Evolutionary conservation across 2,888 invertebrate species (phyloP), one percentile per base, ranked within the genome.

Genomic region (Nesidiocoris tenuis): DNA sequence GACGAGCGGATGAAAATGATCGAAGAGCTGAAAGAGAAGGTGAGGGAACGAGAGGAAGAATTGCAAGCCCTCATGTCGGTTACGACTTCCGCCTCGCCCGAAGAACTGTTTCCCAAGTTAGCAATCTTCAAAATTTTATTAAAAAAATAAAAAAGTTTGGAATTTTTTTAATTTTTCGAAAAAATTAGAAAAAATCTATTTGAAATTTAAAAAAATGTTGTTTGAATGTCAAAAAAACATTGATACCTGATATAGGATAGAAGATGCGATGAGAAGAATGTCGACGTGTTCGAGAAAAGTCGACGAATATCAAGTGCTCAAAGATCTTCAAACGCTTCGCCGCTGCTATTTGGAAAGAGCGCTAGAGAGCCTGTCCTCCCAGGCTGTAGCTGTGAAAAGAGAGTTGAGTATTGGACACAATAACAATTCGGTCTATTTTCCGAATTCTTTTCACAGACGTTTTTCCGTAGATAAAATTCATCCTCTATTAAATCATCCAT

Each of bases 1-100:
- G 75, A 75, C 23, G 75, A 75, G 55, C 67, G 68, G 68, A 64
- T 65, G 57, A 75, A 75, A 75, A 24, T 55, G 9, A 68, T 75
- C 23, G 65, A 75, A n/a, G 68, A 67, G 18, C 55, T 75, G 18
- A 61, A 19, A 19, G 75, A 75, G 54, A 75, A 75, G 39, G 68
- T 75, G 17, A 55, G 65, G 54, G 61, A 75, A 55, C 22, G 75
- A 18, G 68, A 75, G 59, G 75, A 75, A 23, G 65, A 75, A 61
- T 25, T 75, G 17, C 55, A 61, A 63, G 63, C 65, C 1, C 63
- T 75, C n/a, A 75, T 75, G 75, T 68, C 64, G 54, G 75, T 75
- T 22, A 75, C 75, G n/a, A 75, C 67, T 12, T 68, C 68, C 18
- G 65, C 64, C 0, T 61, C 75, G 16, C 61, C 55, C 39, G 68